Evolutionary conservation across 2,888 invertebrate genomes (phyloP).

Genomic region (Anticlea derivata): DNA sequence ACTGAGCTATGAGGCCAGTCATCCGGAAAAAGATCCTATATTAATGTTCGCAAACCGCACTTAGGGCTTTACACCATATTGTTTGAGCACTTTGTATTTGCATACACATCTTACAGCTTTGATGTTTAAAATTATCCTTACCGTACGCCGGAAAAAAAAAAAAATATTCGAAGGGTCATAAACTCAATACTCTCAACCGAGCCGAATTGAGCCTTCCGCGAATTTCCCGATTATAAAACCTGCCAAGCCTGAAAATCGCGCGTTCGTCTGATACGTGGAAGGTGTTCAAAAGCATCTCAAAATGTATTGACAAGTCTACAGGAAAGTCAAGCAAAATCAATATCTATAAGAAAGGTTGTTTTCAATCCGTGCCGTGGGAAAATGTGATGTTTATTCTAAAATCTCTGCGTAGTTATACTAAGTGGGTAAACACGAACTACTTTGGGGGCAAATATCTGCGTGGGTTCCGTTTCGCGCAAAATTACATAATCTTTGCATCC

Average conservation of each 20-base stretch:
- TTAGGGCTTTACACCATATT: background rate
- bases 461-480: constrained; percentile 40
- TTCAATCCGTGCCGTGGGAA: constrained; percentile 27
- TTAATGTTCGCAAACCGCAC: too few relatives aligned
- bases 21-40: too few relatives aligned
- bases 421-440: constrained; percentile 25
- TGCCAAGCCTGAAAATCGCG: constrained; percentile 57
- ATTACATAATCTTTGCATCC: constrained; percentile 12
- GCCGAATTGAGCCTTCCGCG: constrained; percentile 61
- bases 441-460: constrained; percentile 37
- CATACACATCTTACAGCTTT: background rate
- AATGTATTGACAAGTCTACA: constrained; percentile 25
- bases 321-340: background rate
- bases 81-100: background rate
- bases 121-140: constrained; percentile 18
- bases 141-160: constrained; percentile 23
- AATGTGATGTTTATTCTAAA: constrained; percentile 25
- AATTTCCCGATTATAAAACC: constrained; percentile 70
- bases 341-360: background rate
- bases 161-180: constrained; percentile 29
- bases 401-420: constrained; percentile 20
- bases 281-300: constrained; percentile 53
- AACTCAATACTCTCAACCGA: constrained; percentile 33
- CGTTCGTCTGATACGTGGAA: constrained; percentile 54
- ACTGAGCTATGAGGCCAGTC: too few relatives aligned